These are phyloP conservation scores for Cygnus buccinator DNA, from an alignment of 2,113 vertebrate genomes.

Conservation along the genomic window DNA sequence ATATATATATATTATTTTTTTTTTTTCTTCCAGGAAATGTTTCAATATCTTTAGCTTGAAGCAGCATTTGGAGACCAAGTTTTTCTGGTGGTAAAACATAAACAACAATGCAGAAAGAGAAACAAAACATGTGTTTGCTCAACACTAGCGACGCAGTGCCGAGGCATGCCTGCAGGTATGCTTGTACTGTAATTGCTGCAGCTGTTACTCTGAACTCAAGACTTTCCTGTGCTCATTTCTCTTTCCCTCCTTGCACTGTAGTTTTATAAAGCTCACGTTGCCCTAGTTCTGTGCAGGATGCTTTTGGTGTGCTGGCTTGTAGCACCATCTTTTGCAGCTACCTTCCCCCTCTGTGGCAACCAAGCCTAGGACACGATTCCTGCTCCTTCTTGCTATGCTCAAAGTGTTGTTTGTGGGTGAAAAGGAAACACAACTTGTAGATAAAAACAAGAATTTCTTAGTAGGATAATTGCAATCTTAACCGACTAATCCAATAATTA, in stretches of 20 bases:
- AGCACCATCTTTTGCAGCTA: background rate
- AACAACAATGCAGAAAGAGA: background rate
- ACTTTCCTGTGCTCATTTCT: background rate
- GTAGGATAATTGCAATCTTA: background rate
- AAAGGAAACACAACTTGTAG: background rate
- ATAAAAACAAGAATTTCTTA: background rate
- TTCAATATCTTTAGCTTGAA: background rate
- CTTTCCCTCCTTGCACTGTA: background rate
- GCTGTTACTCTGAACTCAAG: background rate
- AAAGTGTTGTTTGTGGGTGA: background rate
- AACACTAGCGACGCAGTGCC: accelerated
- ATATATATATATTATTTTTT: too few relatives aligned
- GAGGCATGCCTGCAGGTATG: background rate
- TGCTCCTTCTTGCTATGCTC: background rate
- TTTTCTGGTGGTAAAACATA: background rate
- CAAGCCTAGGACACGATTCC: background rate
- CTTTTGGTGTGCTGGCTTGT: background rate
- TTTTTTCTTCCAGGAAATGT: background rate
- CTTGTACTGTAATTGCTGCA: background rate
- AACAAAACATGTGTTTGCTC: background rate
- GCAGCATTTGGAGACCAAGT: background rate
- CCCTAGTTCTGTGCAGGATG: background rate
- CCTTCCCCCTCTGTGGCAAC: background rate
- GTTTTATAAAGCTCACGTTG: background rate
- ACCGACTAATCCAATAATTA: background rate